Evolutionary conservation across 1,140 invertebrate species (phyloP), one percentile per base, ranked within the genome.

Genomic region (Eupristina koningsbergeri): DNA sequence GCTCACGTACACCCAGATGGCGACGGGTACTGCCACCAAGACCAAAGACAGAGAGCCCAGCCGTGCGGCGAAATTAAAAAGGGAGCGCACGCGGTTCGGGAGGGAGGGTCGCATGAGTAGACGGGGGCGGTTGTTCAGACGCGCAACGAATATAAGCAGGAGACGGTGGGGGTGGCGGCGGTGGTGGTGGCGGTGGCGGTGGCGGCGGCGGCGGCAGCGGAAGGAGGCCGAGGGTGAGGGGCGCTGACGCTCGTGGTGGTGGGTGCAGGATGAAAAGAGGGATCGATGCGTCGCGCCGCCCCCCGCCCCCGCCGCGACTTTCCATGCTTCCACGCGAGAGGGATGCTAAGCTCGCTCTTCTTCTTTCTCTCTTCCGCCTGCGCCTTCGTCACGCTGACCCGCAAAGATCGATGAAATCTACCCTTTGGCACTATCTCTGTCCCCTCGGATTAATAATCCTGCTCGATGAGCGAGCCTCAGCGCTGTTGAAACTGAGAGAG

Each of bases 221-320:
- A n/a, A n/a, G n/a, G n/a, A 86, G 85, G 73, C 71, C 50, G 58
- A 84, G 82, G 81, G 64, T 50, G 47, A 67, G 80, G 53, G 81
- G 86, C 41, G 31, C 29, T 5, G 80, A 81, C n/a, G n/a, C n/a
- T n/a, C n/a, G n/a, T n/a, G 75, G 13, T 9, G 67, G 67, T 71
- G 78, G 77, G 36, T 69, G 84, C 69, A 83, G 77, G 67, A 82
- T 63, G 86, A 85, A 83, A 85, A 86, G 88, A 88, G 87, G 89
- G 90, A 91, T 91, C 90, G 90, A 91, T 91, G 88, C 89, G 90
- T 90, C 89, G 90, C 90, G 90, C 89, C 89, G 88, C 88, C 80
- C 34, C 61, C 78, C 45, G 76, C 73, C 41, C 67, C 83, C 83
- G 83, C 81, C 85, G 79, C 84, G 50, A 50, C 58, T 80, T 85